A percentile compares a stretch with the other conserved stretches of the same genome.
Evolutionary conservation across 2,888 invertebrate species (phyloP).

Genomic region (Rotaria magnacalcarata): DNA sequence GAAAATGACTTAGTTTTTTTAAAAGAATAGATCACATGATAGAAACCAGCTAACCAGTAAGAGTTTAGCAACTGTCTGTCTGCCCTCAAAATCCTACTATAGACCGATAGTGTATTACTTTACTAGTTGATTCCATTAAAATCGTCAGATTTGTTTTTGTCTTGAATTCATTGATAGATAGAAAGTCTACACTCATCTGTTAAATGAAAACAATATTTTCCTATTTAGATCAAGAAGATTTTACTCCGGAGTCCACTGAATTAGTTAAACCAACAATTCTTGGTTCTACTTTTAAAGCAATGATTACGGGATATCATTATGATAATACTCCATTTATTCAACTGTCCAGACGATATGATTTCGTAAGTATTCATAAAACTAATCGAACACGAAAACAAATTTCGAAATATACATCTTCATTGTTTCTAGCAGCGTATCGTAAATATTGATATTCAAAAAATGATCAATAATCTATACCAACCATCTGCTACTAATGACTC

Average conservation of each 20-base stretch:
- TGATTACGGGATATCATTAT: constrained; percentile 31
- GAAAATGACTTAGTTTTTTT: too few species aligned
- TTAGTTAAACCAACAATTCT: neutral
- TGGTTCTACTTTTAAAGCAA: neutral
- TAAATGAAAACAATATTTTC: neutral
- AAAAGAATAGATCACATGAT: too few species aligned
- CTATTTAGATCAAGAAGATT: constrained; percentile 23
- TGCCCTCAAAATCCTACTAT: too few species aligned
- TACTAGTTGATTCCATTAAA: too few species aligned
- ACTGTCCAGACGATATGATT: neutral
- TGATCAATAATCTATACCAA: neutral
- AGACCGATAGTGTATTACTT: too few species aligned
- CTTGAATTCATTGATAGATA: too few species aligned
- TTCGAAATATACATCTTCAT: too few species aligned
- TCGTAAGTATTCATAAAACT: neutral
- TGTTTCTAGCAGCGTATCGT: constrained; percentile 3
- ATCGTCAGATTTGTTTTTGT: too few species aligned
- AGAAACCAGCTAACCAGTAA: too few species aligned
- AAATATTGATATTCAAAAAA: constrained; percentile 33
- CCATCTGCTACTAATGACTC: neutral
- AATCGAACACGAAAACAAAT: too few species aligned
- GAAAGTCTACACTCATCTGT: too few species aligned
- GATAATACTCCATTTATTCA: constrained; percentile 27
- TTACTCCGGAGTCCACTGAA: neutral
- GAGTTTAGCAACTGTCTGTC: too few species aligned